Base-by-base conservation (phyloP, 2,888 invertebrate genomes). In the Coleophora flavipennella region DNA sequence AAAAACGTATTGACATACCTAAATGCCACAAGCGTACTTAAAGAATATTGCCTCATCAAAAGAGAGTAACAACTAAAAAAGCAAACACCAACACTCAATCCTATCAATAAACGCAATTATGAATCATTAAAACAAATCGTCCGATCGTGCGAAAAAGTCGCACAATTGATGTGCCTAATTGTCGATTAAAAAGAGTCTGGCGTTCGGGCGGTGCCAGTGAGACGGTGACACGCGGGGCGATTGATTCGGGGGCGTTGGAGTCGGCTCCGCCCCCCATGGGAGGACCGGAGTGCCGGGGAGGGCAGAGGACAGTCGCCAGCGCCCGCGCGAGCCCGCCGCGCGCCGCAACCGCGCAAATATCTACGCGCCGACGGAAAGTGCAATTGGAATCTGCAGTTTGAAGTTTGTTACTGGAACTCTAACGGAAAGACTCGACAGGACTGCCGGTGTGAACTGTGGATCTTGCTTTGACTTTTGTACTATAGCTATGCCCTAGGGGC, bases 71-170 rank as follows among this genome's bases (percentile, higher is more conserved):
- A 49, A 46, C 46, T 52, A 52, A 56, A 49, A 47, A 48, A 40
- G 41, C 42, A 45, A 50, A 50, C 46, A 46, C 46, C 47, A 44
- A 41, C 49, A 45, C 13, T 2, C 13, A 11, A 51, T 43, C 49
- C 57, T 71, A 75, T 79, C 73, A 69, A 77, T 77, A 69, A 74
- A 68, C 57, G 64, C 70, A 75, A 79, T 80, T 78, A 78, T 62
- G 56, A 42, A 66, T 74, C 75, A 76, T 78, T 76, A 75, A 60
- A 62, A 59, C 67, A 66, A 70, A 74, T 70, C 67, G 71, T 70
- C 73, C 53, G 71, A 71, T 74, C 53, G 59, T 51, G 59, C 53
- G 57, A 63, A 67, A 65, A 67, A 68, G 70, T 56, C 60, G 45
- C 46, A 57, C 68, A 65, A 69, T 65, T 62, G 60, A 60, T 31